Evolutionary conservation across 2,888 invertebrate species (phyloP).

Genomic region (Nudaria mundana): DNA sequence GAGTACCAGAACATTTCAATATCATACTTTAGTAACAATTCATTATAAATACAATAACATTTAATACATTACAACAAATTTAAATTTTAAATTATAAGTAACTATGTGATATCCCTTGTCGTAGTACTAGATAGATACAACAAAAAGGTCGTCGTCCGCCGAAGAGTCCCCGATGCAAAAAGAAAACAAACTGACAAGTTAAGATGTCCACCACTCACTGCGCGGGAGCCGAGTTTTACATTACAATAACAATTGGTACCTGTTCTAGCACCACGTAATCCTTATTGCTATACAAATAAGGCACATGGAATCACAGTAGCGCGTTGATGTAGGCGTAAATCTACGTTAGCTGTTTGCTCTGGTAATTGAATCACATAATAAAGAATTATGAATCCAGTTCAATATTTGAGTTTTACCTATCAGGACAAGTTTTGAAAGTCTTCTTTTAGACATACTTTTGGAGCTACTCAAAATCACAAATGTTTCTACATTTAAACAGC

Average conservation of each 20-base stretch:
- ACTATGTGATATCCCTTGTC: slow-evolving; percentile 27
- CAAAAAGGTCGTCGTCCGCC: slow-evolving; percentile 63
- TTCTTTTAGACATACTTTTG: not conserved
- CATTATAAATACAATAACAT: too few relatives aligned
- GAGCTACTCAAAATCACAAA: not conserved
- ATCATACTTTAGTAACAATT: too few relatives aligned
- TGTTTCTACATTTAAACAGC: too few relatives aligned
- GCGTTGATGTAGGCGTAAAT: slow-evolving; percentile 14
- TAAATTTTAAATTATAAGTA: too few relatives aligned
- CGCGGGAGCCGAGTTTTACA: slow-evolving; percentile 53
- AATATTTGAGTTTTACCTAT: slow-evolving; percentile 28
- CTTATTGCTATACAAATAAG: slow-evolving; percentile 46
- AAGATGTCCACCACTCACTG: slow-evolving; percentile 65
- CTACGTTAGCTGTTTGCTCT: slow-evolving; percentile 44
- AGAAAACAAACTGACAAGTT: slow-evolving; percentile 75
- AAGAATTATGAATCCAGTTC: slow-evolving; percentile 35
- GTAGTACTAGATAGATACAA: slow-evolving; percentile 47
- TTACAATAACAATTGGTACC: slow-evolving; percentile 67
- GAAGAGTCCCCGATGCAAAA: slow-evolving; percentile 62
- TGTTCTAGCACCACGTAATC: slow-evolving; percentile 28
- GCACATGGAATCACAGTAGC: slow-evolving; percentile 27
- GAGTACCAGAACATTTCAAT: too few relatives aligned
- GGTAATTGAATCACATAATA: slow-evolving; percentile 61
- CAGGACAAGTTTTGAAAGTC: slow-evolving; percentile 2
- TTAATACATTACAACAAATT: too few relatives aligned